Base-by-base conservation (phyloP, 2,797 vertebrate species). In the Ctenopoma kingsleyae region DNA sequence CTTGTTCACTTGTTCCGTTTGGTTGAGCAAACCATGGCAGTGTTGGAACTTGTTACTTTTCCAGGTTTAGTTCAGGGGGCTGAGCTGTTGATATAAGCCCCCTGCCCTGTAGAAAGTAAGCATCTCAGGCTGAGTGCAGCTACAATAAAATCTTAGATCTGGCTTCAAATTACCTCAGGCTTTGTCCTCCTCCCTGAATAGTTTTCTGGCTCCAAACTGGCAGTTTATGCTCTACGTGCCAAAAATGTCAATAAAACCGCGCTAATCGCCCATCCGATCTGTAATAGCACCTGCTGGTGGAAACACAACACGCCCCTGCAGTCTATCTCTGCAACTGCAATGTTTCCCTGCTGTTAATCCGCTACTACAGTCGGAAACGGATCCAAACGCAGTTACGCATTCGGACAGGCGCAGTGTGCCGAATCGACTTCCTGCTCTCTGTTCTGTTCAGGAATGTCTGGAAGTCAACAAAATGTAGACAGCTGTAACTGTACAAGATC, bases 191-290 rank as follows among this genome's bases (percentile, higher is more conserved):
- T 76, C 73, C 46, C 49, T 83, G 83, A 87, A 84, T 78, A 50
- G 79, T 85, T 86, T 50, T 56, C 85, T 78, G 79, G 79, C 73
- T 86, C 73, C 60, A 78, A 84, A 81, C 84, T 82, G 81, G 69
- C 80, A 79, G 87, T 89, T 92, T 88, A 83, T 84, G 74, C 81
- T 85, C 79, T 56, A 71, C 67, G 85, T 88, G 88, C 91, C 90
- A 94, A 84, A 91, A 86, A 90, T 91, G 88, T 90, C 90, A 92
- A 87, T 87, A 89, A 87, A 91, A 82, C 72, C 78, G 82, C 81
- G 87, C 74, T 90, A 91, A 91, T 94, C 88, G 69, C 44, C 62
- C 49, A 19, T 82, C 74, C 76, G 19, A 92, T 90, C 90, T 91
- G 90, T 84, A 90, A 83, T 46, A 83, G 87, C 92, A 93, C 88